Evolutionary conservation across 2,113 vertebrate genomes (phyloP).

Genomic region (Xenopus laevis): DNA sequence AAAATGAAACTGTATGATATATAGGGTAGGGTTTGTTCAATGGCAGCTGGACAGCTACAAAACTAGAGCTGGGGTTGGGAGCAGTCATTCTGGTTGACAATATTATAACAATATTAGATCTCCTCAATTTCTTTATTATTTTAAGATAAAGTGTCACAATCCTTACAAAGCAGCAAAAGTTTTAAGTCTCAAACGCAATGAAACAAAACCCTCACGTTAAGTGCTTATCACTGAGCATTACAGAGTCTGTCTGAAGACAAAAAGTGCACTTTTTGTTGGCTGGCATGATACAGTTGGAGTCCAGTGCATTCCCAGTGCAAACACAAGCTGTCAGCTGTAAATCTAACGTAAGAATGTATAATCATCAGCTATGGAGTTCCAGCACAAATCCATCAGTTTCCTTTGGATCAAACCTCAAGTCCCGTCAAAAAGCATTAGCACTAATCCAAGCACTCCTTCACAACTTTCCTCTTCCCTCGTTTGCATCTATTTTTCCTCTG

Average conservation of each 20-base stretch:
- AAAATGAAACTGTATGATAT: no score
- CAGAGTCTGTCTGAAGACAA: not conserved
- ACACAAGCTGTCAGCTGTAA: conserved; percentile 20
- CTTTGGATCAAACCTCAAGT: conserved; percentile 9
- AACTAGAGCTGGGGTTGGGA: no score
- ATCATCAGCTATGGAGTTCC: conserved; percentile 10
- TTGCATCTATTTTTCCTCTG: conserved; percentile 38
- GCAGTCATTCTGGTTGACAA: no score
- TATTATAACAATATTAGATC: no score
- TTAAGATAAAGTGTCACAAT: no score
- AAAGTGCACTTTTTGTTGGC: not conserved
- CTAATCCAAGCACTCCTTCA: conserved; percentile 33
- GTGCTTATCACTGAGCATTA: not conserved
- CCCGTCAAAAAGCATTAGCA: conserved; percentile 34
- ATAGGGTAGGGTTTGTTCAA: no score
- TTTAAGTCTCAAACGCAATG: no score
- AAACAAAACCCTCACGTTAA: not conserved
- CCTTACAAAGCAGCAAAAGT: no score
- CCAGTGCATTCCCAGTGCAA: conserved; percentile 13
- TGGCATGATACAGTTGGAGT: not conserved
- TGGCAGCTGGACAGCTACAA: no score
- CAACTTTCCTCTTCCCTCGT: conserved; percentile 31
- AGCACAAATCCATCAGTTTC: conserved; percentile 20
- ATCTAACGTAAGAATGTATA: conserved; percentile 38
- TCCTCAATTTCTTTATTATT: no score